These are phyloP conservation scores for Spinus olivaceus DNA, from an alignment of 2,797 vertebrate species.

Conservation along the genomic window DNA sequence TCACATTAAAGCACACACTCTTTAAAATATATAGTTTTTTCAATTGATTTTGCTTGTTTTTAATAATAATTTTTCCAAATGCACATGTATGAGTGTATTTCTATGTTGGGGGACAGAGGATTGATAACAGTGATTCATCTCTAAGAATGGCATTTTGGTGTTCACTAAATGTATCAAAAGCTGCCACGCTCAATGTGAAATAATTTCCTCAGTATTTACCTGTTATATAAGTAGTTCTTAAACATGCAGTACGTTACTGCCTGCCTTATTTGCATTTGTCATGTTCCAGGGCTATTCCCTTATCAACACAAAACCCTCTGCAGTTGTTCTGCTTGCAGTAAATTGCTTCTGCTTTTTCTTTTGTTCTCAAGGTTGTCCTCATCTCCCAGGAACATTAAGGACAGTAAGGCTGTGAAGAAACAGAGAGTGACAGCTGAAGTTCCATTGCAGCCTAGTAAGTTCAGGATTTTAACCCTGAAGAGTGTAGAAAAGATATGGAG, in stretches of 20 bases:
- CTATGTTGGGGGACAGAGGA: neutral
- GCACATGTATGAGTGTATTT: neutral
- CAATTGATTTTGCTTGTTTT: slow-evolving; percentile 15
- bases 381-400: slow-evolving; percentile 7
- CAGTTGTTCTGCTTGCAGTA: neutral
- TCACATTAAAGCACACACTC: neutral
- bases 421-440: neutral
- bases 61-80: neutral
- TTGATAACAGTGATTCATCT: slow-evolving; percentile 12
- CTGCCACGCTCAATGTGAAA: slow-evolving; percentile 8
- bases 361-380: slow-evolving; percentile 46
- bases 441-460: neutral
- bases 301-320: slow-evolving; percentile 33
- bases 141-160: neutral
- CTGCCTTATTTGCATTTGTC: slow-evolving; percentile 28
- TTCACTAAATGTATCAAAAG: slow-evolving; percentile 2
- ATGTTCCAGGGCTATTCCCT: slow-evolving; percentile 46
- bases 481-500: neutral
- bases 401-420: neutral
- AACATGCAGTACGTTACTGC: neutral
- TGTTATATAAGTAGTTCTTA: slow-evolving; percentile 44
- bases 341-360: slow-evolving; percentile 48
- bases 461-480: neutral
- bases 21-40: slow-evolving; percentile 9
- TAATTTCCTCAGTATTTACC: neutral